phyloP scores from a whole-genome alignment of 2,797 vertebrate genomes.

The Miichthys miiuy region DNA sequence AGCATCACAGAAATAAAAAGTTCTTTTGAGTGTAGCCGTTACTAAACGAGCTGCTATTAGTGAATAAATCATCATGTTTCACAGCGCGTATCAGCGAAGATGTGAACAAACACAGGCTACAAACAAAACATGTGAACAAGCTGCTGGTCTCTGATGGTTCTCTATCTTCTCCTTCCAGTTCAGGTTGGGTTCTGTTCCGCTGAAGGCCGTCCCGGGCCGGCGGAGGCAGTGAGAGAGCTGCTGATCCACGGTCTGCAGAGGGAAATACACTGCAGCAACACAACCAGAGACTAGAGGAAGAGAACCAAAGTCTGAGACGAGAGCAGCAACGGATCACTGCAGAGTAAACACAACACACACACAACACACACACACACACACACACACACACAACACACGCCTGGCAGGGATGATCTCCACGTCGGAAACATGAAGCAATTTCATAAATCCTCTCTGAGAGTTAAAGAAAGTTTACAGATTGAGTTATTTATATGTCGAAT shows the following conservation, averaged over 20 bases:
- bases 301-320: constrained; percentile 88
- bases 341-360: constrained; percentile 79
- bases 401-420: not conserved
- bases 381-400: not conserved
- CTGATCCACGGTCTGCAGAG: constrained; percentile 87
- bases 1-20: no score
- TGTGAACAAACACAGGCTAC: no score
- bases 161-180: constrained; percentile 82
- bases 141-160: not conserved
- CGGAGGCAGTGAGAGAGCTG: constrained; percentile 85
- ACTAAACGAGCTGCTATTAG: no score
- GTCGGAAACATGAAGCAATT: not conserved
- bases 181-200: constrained; percentile 87
- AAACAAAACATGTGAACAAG: no score
- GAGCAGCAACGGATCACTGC: constrained; percentile 82
- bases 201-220: constrained; percentile 81
- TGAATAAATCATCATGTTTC: no score
- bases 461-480: not conserved
- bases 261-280: constrained; percentile 77
- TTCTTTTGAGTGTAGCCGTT: no score
- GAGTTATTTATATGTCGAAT: no score
- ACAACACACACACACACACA: not conserved
- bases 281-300: constrained; percentile 85
- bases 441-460: not conserved
- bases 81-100: no score